Evolutionary conservation across 1,140 invertebrate genomes (phyloP).

Genomic region (Atta colombica): DNA sequence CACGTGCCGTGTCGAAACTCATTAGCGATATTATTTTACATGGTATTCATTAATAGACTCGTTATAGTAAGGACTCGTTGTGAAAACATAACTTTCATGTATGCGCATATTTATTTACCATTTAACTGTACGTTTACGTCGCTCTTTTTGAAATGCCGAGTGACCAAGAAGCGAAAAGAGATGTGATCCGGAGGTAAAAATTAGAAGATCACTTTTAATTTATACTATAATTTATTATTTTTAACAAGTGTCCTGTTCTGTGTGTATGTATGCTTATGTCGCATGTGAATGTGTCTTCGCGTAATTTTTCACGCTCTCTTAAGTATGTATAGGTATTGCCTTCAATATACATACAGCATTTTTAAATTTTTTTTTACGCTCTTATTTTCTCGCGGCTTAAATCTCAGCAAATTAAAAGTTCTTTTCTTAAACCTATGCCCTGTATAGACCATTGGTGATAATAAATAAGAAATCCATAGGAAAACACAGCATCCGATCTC

Average conservation of each 20-base stretch:
- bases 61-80: not conserved
- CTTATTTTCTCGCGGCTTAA: constrained; percentile 66
- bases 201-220: constrained; percentile 60
- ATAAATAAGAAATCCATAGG: constrained; percentile 83
- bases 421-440: constrained; percentile 84
- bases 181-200: not conserved
- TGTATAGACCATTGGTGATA: constrained; percentile 85
- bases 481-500: constrained; percentile 75
- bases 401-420: constrained; percentile 81
- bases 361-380: constrained; percentile 62
- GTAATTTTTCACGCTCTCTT: constrained; percentile 59
- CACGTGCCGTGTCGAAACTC: constrained; percentile 25
- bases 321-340: constrained; percentile 75
- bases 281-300: constrained; percentile 65
- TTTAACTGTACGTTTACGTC: not conserved
- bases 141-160: not conserved
- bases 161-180: not conserved
- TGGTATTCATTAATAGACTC: constrained; percentile 21
- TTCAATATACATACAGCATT: constrained; percentile 75
- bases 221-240: constrained; percentile 84
- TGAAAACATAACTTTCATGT: not conserved
- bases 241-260: constrained; percentile 81
- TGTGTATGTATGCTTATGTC: constrained; percentile 70
- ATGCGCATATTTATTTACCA: not conserved
- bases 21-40: constrained; percentile 29